Evolutionary conservation across 2,888 invertebrate species (phyloP).

Genomic region (Tillus elongatus): DNA sequence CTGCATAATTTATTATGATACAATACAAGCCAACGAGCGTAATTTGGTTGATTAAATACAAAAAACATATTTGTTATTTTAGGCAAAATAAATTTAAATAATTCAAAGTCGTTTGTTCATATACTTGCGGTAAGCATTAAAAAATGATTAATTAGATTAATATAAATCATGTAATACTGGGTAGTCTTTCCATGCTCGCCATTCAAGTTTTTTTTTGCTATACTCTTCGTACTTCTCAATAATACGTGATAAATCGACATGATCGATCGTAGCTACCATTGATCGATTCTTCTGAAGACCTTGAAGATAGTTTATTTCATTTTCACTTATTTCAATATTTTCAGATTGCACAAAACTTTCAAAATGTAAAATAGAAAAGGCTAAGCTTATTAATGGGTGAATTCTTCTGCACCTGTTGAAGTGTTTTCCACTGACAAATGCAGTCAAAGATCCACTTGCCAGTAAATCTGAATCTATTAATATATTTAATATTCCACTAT

Average conservation of each 20-base stretch:
- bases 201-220: conserved; percentile 18
- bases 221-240: no score
- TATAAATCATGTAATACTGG: no score
- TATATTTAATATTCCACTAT: conserved; percentile 10
- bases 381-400: no score
- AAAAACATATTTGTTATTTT: conserved; percentile 30
- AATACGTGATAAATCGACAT: no score
- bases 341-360: no score
- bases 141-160: conserved; percentile 26
- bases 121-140: conserved; percentile 24
- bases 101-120: conserved; percentile 25
- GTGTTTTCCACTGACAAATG: conserved; percentile 12
- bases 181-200: conserved; percentile 17
- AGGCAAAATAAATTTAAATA: conserved; percentile 24
- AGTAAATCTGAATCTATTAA: conserved; percentile 9
- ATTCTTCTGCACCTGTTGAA: conserved; percentile 14
- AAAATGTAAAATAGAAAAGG: no score
- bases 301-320: no score
- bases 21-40: conserved; percentile 26
- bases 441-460: conserved; percentile 11
- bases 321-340: no score
- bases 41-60: conserved; percentile 30
- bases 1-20: conserved; percentile 27
- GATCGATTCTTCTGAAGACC: no score
- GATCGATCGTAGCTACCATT: no score